phyloP scores from a whole-genome alignment of 2,113 vertebrate genomes.

The Ornithorhynchus anatinus region DNA sequence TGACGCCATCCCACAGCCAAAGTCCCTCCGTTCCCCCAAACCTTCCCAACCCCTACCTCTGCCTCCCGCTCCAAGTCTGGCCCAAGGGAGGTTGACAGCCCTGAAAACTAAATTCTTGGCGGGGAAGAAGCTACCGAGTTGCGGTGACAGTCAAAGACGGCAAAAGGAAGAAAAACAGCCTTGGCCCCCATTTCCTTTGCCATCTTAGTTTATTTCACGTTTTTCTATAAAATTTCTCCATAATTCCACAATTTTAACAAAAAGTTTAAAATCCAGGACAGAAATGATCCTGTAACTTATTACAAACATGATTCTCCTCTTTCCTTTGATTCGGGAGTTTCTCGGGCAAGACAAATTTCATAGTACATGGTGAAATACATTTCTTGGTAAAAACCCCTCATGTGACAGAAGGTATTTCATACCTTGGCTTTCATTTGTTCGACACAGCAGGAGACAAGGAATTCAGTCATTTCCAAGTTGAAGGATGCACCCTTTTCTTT shows the following conservation, averaged over 20 bases:
- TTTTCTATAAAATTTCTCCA: slow-evolving; percentile 82
- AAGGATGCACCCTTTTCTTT: slow-evolving; percentile 57
- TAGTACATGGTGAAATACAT: slow-evolving; percentile 56
- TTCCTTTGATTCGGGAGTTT: slow-evolving; percentile 57
- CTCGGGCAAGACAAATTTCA: slow-evolving; percentile 51
- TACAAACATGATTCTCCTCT: slow-evolving; percentile 67
- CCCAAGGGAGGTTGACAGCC: too few relatives aligned
- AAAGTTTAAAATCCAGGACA: slow-evolving; percentile 78
- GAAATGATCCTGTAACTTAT: slow-evolving; percentile 72
- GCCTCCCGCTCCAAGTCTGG: too few relatives aligned
- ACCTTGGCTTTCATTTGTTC: slow-evolving; percentile 59
- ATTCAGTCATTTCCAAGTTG: slow-evolving; percentile 51
- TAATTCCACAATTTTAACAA: slow-evolving; percentile 81
- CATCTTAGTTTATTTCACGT: slow-evolving; percentile 72
- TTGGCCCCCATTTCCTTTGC: neutral
- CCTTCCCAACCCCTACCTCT: too few relatives aligned
- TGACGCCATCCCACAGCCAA: too few relatives aligned
- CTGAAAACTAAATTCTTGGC: too few relatives aligned
- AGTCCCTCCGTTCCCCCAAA: too few relatives aligned
- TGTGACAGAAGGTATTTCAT: slow-evolving; percentile 70
- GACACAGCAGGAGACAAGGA: slow-evolving; percentile 46
- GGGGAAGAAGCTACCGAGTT: too few relatives aligned
- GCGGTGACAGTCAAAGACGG: too few relatives aligned
- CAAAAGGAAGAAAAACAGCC: too few relatives aligned
- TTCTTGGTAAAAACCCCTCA: slow-evolving; percentile 62